Evolutionary conservation across 2,797 vertebrate genomes (phyloP).

Genomic region (Rousettus madagascariensis): DNA sequence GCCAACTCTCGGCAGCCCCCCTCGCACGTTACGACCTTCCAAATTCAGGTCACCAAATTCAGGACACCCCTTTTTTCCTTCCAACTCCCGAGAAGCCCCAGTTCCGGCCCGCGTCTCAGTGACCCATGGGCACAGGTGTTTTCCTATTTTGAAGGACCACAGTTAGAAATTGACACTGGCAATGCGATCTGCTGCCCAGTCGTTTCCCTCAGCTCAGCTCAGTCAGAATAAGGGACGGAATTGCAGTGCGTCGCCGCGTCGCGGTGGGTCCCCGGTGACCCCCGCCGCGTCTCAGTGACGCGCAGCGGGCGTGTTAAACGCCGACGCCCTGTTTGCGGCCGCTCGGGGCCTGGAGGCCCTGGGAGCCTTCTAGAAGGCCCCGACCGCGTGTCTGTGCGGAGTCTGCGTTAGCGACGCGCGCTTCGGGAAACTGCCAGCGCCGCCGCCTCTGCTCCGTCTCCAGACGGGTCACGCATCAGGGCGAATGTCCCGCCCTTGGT

Average conservation of each 20-base stretch:
- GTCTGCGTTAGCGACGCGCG: not conserved
- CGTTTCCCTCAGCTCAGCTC: not conserved
- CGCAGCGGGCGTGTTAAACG: not conserved
- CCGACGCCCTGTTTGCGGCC: not conserved
- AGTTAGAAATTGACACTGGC: not conserved
- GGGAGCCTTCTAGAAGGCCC: not conserved
- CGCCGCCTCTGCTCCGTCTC: not conserved
- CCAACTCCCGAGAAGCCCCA: conserved; percentile 15
- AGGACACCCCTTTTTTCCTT: not conserved
- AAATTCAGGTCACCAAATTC: conserved; percentile 28
- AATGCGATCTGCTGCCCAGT: not conserved
- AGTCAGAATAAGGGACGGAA: not conserved
- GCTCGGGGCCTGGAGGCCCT: not conserved
- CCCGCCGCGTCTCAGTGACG: not conserved
- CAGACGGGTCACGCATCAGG: not conserved
- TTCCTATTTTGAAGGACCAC: not conserved
- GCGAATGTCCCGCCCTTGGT: not conserved
- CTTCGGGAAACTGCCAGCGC: conserved; percentile 21
- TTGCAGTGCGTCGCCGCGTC: not conserved
- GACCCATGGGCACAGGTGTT: not conserved
- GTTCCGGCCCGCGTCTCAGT: not conserved
- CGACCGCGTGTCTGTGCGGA: not conserved
- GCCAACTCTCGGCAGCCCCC: not conserved
- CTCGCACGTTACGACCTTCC: not conserved
- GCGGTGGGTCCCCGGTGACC: not conserved